Evolutionary conservation across 2,888 invertebrate genomes (phyloP).

Genomic region (Heliconius hortense): DNA sequence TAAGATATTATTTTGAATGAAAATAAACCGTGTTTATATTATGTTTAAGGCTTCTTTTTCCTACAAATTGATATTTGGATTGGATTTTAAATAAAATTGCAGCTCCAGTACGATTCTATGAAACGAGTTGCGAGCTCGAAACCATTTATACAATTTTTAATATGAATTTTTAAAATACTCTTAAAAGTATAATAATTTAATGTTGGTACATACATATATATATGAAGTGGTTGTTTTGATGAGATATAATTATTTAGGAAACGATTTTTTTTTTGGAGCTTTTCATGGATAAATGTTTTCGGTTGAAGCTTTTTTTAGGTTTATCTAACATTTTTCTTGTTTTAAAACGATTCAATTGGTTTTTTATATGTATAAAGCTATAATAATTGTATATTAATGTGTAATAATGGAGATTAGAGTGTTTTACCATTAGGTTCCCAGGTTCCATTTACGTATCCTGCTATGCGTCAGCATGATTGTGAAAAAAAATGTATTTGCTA

Average conservation of each 20-base stretch:
- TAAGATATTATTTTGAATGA: not conserved
- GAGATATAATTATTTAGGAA: conserved; percentile 8
- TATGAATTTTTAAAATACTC: conserved; percentile 18
- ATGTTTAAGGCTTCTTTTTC: not conserved
- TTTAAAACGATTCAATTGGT: not conserved
- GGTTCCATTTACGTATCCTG: no score
- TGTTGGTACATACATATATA: not conserved
- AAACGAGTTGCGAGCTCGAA: conserved; percentile 25
- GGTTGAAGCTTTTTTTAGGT: not conserved
- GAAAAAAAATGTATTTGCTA: not conserved
- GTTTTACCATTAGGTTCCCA: no score
- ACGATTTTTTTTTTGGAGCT: not conserved
- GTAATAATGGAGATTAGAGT: no score
- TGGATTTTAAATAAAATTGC: conserved; percentile 18
- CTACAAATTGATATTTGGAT: not conserved
- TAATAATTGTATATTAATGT: no score
- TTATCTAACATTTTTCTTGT: not conserved
- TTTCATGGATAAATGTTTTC: not conserved
- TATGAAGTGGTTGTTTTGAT: conserved; percentile 19
- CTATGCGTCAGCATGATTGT: not conserved
- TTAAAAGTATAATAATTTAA: conserved; percentile 16
- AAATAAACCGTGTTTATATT: conserved; percentile 2
- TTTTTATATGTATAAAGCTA: no score
- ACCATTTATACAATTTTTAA: conserved; percentile 22
- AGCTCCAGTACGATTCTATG: conserved; percentile 21